These are phyloP conservation scores for Leptestheria dahalacensis DNA, from an alignment of 1,140 invertebrate genomes.

Conservation along the genomic window DNA sequence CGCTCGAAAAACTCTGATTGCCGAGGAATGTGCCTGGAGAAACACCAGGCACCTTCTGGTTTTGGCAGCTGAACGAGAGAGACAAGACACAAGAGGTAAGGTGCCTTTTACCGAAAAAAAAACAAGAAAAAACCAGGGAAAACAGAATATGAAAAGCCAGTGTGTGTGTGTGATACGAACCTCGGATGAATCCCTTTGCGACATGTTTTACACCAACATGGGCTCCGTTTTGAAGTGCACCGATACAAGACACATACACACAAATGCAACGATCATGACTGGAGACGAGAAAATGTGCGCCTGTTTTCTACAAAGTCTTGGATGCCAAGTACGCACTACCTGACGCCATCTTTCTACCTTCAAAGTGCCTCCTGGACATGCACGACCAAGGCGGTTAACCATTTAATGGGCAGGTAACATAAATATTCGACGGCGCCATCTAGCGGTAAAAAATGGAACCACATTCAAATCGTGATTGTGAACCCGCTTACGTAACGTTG, in stretches of 20 bases:
- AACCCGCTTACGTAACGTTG: not conserved
- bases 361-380: not conserved
- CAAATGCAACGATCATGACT: no score
- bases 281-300: no score
- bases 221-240: not conserved
- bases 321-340: not conserved
- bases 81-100: no score
- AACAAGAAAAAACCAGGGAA: not conserved
- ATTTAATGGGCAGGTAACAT: not conserved
- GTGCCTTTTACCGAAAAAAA: no score
- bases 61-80: no score
- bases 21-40: no score
- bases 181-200: not conserved
- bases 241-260: not conserved
- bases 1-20: no score
- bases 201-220: not conserved
- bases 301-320: no score
- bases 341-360: not conserved
- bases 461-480: not conserved
- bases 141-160: not conserved
- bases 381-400: not conserved
- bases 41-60: no score
- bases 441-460: not conserved
- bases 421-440: not conserved
- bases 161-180: no score